A percentile compares a stretch with the other conserved stretches of the same genome.
Conservation (phyloP, 2,113 vertebrate genomes). For the Hypanus sabinus region DNA sequence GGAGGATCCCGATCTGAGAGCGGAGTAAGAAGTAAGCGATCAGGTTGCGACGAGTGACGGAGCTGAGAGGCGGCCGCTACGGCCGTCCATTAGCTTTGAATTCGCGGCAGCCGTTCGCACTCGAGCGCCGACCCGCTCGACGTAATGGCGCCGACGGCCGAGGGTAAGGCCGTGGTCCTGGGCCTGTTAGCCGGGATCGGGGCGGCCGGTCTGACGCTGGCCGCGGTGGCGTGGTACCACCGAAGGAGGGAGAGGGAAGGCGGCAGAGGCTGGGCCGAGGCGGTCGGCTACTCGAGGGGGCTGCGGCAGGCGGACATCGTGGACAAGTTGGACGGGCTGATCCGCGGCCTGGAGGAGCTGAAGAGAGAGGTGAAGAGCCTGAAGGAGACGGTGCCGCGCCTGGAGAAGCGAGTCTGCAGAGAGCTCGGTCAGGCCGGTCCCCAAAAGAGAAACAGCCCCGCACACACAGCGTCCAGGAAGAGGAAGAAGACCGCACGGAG, state of each 20-base stretch:
- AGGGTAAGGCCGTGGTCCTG: constrained; percentile 70
- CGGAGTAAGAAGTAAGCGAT: too few relatives aligned
- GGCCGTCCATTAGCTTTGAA: too few relatives aligned
- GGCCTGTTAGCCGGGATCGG: constrained; percentile 69
- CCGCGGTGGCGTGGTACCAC: constrained; percentile 65
- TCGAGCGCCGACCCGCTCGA: background rate
- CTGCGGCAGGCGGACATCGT: constrained; percentile 71
- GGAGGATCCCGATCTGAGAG: too few relatives aligned
- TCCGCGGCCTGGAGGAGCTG: constrained; percentile 76
- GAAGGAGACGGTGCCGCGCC: constrained; percentile 71
- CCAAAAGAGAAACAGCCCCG: background rate
- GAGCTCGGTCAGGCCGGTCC: constrained; percentile 53
- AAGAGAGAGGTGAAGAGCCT: constrained; percentile 77
- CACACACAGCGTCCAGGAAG: constrained; percentile 37
- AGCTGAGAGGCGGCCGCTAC: too few relatives aligned
- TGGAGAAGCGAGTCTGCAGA: constrained; percentile 70
- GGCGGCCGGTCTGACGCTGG: constrained; percentile 72
- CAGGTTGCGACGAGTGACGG: too few relatives aligned
- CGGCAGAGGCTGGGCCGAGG: constrained; percentile 45
- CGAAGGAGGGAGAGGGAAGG: too few relatives aligned
- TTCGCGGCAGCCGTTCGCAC: background rate
- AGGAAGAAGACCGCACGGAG: constrained; percentile 46
- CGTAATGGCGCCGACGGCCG: constrained; percentile 63
- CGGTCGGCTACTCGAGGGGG: constrained; percentile 45
- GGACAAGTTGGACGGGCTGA: constrained; percentile 73